Evolutionary conservation across 2,888 invertebrate genomes (phyloP).

Genomic region (Limenitis camilla): DNA sequence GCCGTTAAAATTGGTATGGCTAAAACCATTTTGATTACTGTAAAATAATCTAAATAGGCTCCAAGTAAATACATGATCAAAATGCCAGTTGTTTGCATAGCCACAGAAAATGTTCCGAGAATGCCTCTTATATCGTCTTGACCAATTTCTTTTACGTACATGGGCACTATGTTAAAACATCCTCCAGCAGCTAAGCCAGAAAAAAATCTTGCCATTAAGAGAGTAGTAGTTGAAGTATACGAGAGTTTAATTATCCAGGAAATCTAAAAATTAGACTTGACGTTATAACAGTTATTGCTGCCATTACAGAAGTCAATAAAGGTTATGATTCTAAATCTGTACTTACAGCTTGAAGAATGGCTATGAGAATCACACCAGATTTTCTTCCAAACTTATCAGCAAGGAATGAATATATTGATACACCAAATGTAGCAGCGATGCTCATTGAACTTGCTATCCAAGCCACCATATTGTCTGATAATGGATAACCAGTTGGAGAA

Average conservation of each 20-base stretch:
- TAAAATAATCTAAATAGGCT: conserved; percentile 42
- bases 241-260: conserved; percentile 46
- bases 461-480: conserved; percentile 50
- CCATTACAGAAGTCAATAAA: background rate
- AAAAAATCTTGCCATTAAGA: conserved; percentile 36
- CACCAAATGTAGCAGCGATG: conserved; percentile 44
- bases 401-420: conserved; percentile 53
- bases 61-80: conserved; percentile 49
- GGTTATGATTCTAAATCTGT: background rate
- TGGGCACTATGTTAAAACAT: conserved; percentile 39
- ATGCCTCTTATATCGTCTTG: conserved; percentile 43
- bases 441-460: conserved; percentile 61
- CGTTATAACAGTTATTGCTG: background rate
- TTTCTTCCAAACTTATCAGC: conserved; percentile 60
- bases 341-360: conserved; percentile 56
- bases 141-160: conserved; percentile 49
- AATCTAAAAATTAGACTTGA: conserved; percentile 35
- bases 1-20: conserved; percentile 38
- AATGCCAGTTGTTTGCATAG: conserved; percentile 43
- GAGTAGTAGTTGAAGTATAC: conserved; percentile 31
- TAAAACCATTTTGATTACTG: conserved; percentile 39
- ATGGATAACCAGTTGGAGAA: conserved; percentile 41
- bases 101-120: conserved; percentile 34
- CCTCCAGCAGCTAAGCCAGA: conserved; percentile 41
- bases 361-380: conserved; percentile 52